Evolutionary conservation across 1,140 invertebrate genomes (phyloP).

Genomic region (Cherax quadricarinatus): DNA sequence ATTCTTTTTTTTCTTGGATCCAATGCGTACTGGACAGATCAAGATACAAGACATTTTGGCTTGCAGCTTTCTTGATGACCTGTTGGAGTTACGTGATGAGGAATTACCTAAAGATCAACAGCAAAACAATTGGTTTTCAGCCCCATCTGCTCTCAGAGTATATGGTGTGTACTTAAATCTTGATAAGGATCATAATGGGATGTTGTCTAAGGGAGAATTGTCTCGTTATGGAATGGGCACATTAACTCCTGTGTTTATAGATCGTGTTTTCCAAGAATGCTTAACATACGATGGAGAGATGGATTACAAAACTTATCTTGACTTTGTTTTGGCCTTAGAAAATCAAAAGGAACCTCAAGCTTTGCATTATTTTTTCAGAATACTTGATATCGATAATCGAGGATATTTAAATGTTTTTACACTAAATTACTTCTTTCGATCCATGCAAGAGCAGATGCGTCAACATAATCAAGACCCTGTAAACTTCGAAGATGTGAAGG

Average conservation of each 20-base stretch:
- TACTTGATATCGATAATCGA: conserved; percentile 92
- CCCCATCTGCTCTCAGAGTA: conserved; percentile 90
- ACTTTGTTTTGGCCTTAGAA: conserved; percentile 95
- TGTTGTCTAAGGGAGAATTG: conserved; percentile 93
- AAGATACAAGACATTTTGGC: conserved; percentile 94
- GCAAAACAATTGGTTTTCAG: conserved; percentile 96
- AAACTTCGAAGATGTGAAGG: conserved; percentile 95
- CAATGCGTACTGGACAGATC: conserved; percentile 89
- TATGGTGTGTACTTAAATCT: conserved; percentile 96
- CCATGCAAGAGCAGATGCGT: conserved; percentile 93
- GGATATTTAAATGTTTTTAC: conserved; percentile 94
- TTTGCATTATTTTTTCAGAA: conserved; percentile 93
- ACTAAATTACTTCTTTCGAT: conserved; percentile 94
- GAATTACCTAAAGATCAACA: conserved; percentile 88
- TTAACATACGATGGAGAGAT: conserved; percentile 97
- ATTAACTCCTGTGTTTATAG: conserved; percentile 93
- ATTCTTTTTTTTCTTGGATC: conserved; percentile 97
- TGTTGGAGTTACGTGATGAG: conserved; percentile 92
- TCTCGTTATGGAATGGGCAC: conserved; percentile 93
- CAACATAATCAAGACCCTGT: conserved; percentile 90
- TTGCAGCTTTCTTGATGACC: conserved; percentile 93
- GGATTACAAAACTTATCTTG: conserved; percentile 98
- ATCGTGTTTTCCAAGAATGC: conserved; percentile 96
- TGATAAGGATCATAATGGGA: conserved; percentile 96
- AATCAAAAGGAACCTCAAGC: conserved; percentile 94